Evolutionary conservation across 2,797 vertebrate genomes (phyloP).

Genomic region (Pogoniulus pusillus): DNA sequence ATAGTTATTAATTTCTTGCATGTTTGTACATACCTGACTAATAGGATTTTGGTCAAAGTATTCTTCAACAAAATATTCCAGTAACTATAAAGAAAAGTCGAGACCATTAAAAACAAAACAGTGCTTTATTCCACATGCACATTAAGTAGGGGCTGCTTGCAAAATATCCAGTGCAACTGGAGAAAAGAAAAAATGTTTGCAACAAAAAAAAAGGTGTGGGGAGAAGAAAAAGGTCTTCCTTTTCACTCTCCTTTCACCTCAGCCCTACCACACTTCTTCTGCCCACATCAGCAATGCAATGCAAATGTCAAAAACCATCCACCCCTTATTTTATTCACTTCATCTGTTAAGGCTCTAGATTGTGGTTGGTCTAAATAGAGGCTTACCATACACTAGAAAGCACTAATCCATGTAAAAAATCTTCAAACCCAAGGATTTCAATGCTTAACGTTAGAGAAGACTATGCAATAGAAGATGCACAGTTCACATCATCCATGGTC

Average conservation of each 20-base stretch:
- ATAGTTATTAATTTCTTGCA: not conserved
- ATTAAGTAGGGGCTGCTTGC: not conserved
- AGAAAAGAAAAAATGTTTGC: not conserved
- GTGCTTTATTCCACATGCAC: not conserved
- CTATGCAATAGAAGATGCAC: not conserved
- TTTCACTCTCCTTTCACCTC: not conserved
- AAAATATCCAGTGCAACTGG: not conserved
- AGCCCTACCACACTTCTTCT: not conserved
- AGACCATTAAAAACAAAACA: not conserved
- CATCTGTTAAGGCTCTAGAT: not conserved
- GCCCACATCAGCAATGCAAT: not conserved
- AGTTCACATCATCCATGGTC: not conserved
- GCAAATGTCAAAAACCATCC: not conserved
- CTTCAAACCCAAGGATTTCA: not conserved
- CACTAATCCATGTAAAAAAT: not conserved
- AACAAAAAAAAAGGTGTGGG: not conserved
- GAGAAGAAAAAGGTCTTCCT: not conserved
- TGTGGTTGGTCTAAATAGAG: not conserved
- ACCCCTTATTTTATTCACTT: not conserved
- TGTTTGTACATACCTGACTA: constrained; percentile 87
- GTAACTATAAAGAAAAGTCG: constrained; percentile 77
- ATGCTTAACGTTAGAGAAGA: not conserved
- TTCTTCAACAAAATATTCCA: constrained; percentile 94
- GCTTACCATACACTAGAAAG: not conserved
- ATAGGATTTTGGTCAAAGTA: constrained; percentile 99